Evolutionary conservation across 2,888 invertebrate genomes (phyloP).

Genomic region (Euproctis similis): DNA sequence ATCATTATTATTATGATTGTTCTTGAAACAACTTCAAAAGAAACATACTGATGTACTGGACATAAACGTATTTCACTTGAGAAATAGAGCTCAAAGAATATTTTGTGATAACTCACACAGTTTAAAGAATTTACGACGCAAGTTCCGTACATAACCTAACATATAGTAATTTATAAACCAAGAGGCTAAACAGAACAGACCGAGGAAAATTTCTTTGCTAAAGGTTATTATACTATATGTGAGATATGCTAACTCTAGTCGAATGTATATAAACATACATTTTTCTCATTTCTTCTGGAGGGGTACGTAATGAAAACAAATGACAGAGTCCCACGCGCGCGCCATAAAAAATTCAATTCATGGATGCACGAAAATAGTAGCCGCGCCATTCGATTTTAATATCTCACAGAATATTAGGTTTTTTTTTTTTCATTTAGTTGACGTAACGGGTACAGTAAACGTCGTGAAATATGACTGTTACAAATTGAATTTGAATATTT

Average conservation of each 20-base stretch:
- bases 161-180: conserved; percentile 37
- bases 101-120: conserved; percentile 33
- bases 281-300: conserved; percentile 39
- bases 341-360: conserved; percentile 67
- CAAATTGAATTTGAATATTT: conserved; percentile 36
- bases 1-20: too few species aligned
- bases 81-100: conserved; percentile 33
- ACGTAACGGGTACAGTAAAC: conserved; percentile 18
- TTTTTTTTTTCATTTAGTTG: conserved; percentile 39
- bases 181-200: conserved; percentile 11
- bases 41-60: conserved; percentile 6
- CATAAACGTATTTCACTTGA: conserved; percentile 21
- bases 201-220: too few species aligned
- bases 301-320: conserved; percentile 66
- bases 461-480: conserved; percentile 38
- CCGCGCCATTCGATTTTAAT: too few species aligned
- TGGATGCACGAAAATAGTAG: conserved; percentile 54
- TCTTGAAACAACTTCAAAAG: conserved; percentile 3
- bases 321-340: conserved; percentile 54
- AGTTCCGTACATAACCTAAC: conserved; percentile 29
- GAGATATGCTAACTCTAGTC: too few species aligned
- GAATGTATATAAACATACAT: conserved; percentile 19
- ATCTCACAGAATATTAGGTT: conserved; percentile 43
- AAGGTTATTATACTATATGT: conserved; percentile 28
- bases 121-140: conserved; percentile 28